Evolutionary conservation across 53 echinoderm and acorn worm genomes (phyloP).

Genomic region (Hippasteria phrygiana): DNA sequence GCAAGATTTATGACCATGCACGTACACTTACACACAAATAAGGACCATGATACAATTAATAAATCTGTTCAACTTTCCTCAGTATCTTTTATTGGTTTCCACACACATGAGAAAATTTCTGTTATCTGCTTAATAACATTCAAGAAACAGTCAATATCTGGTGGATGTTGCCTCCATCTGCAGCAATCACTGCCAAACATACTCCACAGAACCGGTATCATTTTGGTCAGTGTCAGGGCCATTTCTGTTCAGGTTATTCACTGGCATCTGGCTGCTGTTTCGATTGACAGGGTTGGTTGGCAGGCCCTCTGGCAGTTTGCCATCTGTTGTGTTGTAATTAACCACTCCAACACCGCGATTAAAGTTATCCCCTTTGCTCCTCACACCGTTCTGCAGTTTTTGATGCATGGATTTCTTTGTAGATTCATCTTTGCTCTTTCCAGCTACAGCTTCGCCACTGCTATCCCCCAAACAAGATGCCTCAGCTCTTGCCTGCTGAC

Average conservation of each 20-base stretch:
- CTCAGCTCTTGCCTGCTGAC: not conserved
- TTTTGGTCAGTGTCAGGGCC: not conserved
- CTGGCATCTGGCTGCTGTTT: not conserved
- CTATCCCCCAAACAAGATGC: not conserved
- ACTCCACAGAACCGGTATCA: too few species aligned
- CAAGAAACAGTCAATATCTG: too few species aligned
- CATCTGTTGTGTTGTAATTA: not conserved
- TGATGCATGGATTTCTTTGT: not conserved
- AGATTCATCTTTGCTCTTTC: not conserved
- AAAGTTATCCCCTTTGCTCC: not conserved
- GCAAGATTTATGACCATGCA: too few species aligned
- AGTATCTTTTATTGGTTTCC: too few species aligned
- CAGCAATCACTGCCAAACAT: too few species aligned
- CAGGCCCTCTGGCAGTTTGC: not conserved
- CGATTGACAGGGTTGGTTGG: not conserved
- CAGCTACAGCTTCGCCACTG: not conserved
- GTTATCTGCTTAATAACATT: too few species aligned
- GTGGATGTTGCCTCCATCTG: too few species aligned
- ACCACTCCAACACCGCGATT: not conserved
- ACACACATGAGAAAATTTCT: too few species aligned
- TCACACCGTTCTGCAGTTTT: not conserved
- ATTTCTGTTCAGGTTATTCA: conserved; percentile 32
- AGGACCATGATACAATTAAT: too few species aligned
- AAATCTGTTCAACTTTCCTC: too few species aligned
- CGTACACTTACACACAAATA: too few species aligned